Base-by-base conservation (phyloP, 2,888 invertebrate genomes). In the Anodontia alba region DNA sequence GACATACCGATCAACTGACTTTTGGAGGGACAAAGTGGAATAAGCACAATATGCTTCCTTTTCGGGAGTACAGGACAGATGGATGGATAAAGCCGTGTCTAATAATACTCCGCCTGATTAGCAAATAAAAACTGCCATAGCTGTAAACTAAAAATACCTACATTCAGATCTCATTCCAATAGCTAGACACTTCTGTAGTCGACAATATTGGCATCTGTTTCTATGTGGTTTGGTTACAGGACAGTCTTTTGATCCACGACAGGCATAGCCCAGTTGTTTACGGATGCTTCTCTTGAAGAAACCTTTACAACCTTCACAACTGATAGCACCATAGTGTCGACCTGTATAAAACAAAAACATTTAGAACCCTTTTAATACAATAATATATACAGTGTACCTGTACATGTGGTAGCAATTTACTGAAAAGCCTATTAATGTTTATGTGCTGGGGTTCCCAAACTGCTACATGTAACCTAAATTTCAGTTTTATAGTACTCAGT, bases 91-190 rank as follows among this genome's bases (percentile, higher is more conserved):
- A n/a, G n/a, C n/a, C n/a, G n/a, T n/a, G n/a, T n/a, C n/a, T n/a
- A n/a, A n/a, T n/a, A n/a, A n/a, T n/a, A n/a, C n/a, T n/a, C n/a
- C n/a, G n/a, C n/a, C n/a, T n/a, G n/a, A n/a, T n/a, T n/a, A n/a
- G n/a, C n/a, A n/a, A n/a, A n/a, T n/a, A n/a, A n/a, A n/a, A n/a
- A n/a, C n/a, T n/a, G n/a, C n/a, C n/a, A n/a, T n/a, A n/a, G n/a
- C n/a, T n/a, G n/a, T n/a, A n/a, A n/a, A n/a, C n/a, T n/a, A 38
- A 12, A 38, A 12, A 23, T 33, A 75, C 95, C 97, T 97, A 99
- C 99, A 99, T 96, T 99, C 99, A 96, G 98, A 98, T 95, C 99
- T 96, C 99, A 99, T 99, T 93, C 99, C 99, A 96, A 98, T 98
- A 54, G 97, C 97, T 77, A 99, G 96, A 94, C 99, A 99, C 95